phyloP scores from a whole-genome alignment of 2,888 invertebrate genomes.

The Encarsia formosa region DNA sequence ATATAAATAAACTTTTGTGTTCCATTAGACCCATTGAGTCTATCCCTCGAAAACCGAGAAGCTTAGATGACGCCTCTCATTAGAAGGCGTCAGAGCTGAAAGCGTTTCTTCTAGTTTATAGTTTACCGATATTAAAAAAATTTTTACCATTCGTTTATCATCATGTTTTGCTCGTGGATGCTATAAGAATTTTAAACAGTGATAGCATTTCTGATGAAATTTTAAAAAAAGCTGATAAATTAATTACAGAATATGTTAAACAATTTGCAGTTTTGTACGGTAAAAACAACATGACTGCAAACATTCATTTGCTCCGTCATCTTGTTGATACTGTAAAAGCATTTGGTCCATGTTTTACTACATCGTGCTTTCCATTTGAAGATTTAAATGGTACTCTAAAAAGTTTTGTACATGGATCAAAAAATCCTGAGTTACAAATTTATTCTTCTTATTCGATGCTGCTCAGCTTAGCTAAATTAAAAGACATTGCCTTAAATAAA shows the following conservation, averaged over 20 bases:
- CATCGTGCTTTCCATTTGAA: constrained; percentile 29
- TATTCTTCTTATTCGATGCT: background rate
- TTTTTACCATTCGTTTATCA: constrained; percentile 28
- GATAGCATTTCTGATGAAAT: constrained; percentile 21
- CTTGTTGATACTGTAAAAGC: constrained; percentile 21
- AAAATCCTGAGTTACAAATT: constrained; percentile 20
- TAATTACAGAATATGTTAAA: constrained; percentile 19
- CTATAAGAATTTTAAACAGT: constrained; percentile 25
- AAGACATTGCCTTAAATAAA: background rate
- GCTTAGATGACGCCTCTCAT: constrained; percentile 19
- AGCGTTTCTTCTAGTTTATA: constrained; percentile 29
- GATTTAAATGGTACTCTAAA: constrained; percentile 27
- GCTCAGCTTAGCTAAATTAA: background rate
- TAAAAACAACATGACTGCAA: constrained; percentile 24
- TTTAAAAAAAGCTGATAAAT: constrained; percentile 12
- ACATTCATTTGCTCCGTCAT: constrained; percentile 29
- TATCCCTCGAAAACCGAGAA: constrained; percentile 22
- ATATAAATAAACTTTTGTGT: constrained; percentile 20
- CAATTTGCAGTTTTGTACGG: constrained; percentile 27
- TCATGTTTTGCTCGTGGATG: constrained; percentile 25
- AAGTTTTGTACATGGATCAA: constrained; percentile 26
- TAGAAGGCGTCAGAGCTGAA: constrained; percentile 31
- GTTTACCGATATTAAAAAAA: constrained; percentile 26
- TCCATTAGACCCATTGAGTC: constrained; percentile 23
- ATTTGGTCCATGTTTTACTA: constrained; percentile 25